phyloP scores from a whole-genome alignment of 2,113 vertebrate genomes.

The Shinisaurus crocodilurus region DNA sequence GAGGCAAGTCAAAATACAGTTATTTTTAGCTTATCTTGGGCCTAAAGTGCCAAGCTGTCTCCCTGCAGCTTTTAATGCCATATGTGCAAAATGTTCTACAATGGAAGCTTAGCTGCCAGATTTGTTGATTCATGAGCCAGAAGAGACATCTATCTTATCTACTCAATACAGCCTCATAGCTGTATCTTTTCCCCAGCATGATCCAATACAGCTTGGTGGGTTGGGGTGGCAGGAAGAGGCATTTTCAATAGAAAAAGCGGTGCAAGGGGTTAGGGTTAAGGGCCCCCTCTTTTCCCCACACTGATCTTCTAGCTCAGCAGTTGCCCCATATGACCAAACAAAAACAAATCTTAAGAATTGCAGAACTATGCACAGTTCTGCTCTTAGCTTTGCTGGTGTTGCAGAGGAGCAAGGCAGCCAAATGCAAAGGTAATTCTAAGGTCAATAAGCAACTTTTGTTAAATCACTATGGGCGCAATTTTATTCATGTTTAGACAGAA shows the following conservation, averaged over 20 bases:
- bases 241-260: neutral
- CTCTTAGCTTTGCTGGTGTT: neutral
- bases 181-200: neutral
- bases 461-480: too few relatives aligned
- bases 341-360: neutral
- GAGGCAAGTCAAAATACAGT: conserved; percentile 1
- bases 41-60: conserved; percentile 8
- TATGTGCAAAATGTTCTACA: conserved; percentile 15
- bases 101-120: neutral
- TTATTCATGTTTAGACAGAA: too few relatives aligned
- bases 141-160: neutral
- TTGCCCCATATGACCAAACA: neutral
- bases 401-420: neutral
- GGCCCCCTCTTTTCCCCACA: too few relatives aligned
- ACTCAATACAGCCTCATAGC: neutral
- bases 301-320: neutral
- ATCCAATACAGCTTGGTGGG: neutral
- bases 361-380: neutral
- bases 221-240: neutral
- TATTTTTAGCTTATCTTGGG: conserved; percentile 10
- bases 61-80: conserved; percentile 9
- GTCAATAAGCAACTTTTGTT: neutral
- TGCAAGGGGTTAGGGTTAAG: neutral
- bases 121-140: conserved; percentile 13
- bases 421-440: neutral